Percentiles rank a stretch among this genome's conserved stretches.
Evolutionary conservation across 2,888 invertebrate species (phyloP).

Genomic region (Cryptus armator): DNA sequence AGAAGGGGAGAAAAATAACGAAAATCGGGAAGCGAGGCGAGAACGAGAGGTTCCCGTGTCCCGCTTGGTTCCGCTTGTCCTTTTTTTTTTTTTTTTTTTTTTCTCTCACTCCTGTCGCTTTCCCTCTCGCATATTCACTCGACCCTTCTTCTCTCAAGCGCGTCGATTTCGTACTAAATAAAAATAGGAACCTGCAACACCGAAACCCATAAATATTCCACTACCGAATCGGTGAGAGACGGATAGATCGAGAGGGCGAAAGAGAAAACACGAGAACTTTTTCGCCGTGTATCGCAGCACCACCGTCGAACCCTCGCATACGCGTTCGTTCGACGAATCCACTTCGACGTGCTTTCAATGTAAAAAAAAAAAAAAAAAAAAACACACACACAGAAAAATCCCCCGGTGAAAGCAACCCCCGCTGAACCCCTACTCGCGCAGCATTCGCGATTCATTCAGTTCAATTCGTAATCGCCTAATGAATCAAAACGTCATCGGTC

Average conservation of each 20-base stretch:
- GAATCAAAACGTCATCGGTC: conserved; percentile 59
- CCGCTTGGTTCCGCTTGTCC: conserved; percentile 8
- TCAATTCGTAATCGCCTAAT: conserved; percentile 59
- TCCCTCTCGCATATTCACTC: conserved; percentile 30
- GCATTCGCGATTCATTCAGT: conserved; percentile 44
- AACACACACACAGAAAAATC: conserved; percentile 24
- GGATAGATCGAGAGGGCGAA: conserved; percentile 30
- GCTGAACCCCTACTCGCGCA: conserved; percentile 15
- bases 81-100: not conserved
- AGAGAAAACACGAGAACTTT: conserved; percentile 30
- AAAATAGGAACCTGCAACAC: conserved; percentile 55
- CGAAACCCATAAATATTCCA: conserved; percentile 59
- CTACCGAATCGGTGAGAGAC: conserved; percentile 37
- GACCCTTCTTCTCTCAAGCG: not conserved
- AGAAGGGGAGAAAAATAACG: conserved; percentile 20
- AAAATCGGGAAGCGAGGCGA: conserved; percentile 39
- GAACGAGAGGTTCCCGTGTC: conserved; percentile 6
- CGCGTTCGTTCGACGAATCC: conserved; percentile 52
- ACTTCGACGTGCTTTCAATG: conserved; percentile 60
- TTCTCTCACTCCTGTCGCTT: conserved; percentile 1
- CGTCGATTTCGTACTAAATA: conserved; percentile 58
- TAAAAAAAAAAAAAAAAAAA: conserved; percentile 33
- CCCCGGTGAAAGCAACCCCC: conserved; percentile 22
- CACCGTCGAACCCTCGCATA: conserved; percentile 16
- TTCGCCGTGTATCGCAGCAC: conserved; percentile 5